Conservation (phyloP, 2,113 vertebrate genomes). For the Pollachius pollachius region DNA sequence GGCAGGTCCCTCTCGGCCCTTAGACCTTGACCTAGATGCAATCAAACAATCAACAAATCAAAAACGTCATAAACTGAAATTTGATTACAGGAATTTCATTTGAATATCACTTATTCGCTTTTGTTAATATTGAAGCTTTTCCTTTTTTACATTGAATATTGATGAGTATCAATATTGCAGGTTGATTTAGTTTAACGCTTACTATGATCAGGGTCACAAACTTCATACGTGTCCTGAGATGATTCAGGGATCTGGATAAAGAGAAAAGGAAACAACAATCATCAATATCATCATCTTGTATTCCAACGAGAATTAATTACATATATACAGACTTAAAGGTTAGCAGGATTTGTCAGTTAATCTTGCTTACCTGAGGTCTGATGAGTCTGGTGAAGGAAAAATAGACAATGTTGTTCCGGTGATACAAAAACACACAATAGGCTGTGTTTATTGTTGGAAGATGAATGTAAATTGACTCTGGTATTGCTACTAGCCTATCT, state of each 20-base stretch:
- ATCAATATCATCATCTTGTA: too few relatives aligned
- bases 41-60: neutral
- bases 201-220: slow-evolving; percentile 68
- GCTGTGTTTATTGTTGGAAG: too few relatives aligned
- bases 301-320: neutral
- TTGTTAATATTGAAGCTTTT: neutral
- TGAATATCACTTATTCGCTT: too few relatives aligned
- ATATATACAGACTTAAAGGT: neutral
- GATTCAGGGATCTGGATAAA: slow-evolving; percentile 60
- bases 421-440: too few relatives aligned
- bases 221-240: slow-evolving; percentile 66
- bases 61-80: neutral
- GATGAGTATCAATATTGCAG: neutral
- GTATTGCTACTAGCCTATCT: too few relatives aligned
- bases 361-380: neutral
- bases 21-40: neutral
- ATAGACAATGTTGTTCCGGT: too few relatives aligned
- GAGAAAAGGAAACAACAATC: slow-evolving; percentile 2
- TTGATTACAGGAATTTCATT: slow-evolving; percentile 3
- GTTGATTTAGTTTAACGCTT: slow-evolving; percentile 42
- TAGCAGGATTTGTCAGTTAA: neutral
- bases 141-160: neutral
- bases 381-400: too few relatives aligned
- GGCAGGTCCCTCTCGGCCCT: neutral
- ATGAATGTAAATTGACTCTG: too few relatives aligned